Evolutionary conservation across 2,113 vertebrate genomes (phyloP).

Genomic region (Cichladusa arquata): DNA sequence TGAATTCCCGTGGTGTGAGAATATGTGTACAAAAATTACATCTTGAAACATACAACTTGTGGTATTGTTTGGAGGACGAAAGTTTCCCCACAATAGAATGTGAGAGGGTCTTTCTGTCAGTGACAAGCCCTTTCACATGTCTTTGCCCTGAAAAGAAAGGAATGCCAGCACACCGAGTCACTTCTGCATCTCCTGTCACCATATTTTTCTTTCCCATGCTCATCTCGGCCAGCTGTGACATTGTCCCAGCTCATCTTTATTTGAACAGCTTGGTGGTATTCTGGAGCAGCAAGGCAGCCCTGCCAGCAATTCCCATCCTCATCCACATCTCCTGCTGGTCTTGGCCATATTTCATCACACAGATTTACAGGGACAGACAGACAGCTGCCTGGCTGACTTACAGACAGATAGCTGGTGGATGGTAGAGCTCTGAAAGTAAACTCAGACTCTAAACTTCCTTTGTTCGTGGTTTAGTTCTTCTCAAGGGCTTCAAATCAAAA

Average conservation of each 20-base stretch:
- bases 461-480: background rate
- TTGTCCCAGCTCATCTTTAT: conserved; percentile 70
- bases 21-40: background rate
- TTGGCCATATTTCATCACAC: background rate
- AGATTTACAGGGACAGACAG: background rate
- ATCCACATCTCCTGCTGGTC: background rate
- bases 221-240: conserved; percentile 68
- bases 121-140: conserved; percentile 73
- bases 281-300: background rate
- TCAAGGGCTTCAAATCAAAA: background rate
- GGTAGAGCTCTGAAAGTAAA: background rate
- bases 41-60: background rate
- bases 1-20: conserved; percentile 56
- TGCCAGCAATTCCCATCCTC: background rate
- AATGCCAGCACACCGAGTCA: background rate
- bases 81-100: conserved; percentile 68
- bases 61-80: conserved; percentile 21
- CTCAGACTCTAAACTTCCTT: background rate
- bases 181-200: conserved; percentile 42
- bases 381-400: background rate
- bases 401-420: background rate
- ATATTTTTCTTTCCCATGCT: conserved; percentile 72
- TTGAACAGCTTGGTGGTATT: conserved; percentile 64
- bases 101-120: conserved; percentile 69
- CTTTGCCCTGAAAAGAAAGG: conserved; percentile 65